Base-by-base conservation (phyloP, 1,140 invertebrate genomes). In the Musca domestica region DNA sequence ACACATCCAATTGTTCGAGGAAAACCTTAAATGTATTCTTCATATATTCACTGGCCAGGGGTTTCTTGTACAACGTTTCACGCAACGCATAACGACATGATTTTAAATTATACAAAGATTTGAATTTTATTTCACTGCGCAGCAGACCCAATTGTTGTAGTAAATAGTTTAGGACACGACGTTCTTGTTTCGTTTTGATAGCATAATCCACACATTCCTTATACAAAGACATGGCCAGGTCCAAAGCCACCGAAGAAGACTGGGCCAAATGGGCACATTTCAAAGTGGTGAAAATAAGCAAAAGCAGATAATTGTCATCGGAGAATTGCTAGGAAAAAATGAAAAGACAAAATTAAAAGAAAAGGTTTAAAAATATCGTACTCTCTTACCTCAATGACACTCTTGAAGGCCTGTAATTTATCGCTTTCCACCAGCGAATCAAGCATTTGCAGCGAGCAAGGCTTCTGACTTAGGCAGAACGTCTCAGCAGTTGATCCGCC, bases 71-170 rank as follows among this genome's bases (percentile, higher is more conserved):
- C 7, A 83, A 71, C 4, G 87, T 74, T 73, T 84, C 82, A 68
- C 87, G 83, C 2, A 90, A 72, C 2, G 85, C 87, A 71, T 83
- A 84, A 27, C 86, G 84, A 72, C 88, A 89, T 67, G 83, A 84
- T 47, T 87, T 84, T 14, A 88, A 71, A 74, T 89, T 85, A 83
- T 88, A 89, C 17, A 84, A 76, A 4, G 85, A 80, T 74, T 84
- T 86, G 30, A 81, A 83, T 10, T 87, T 86, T 72, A 88, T 84
- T 81, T 90, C 88, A 71, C 83, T 81, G 83, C 87, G 92, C 49
- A 93, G 83, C 17, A 93, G 81, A 23, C 89, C 90, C 66, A 92
- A 77, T 74, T 87, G 84, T 14, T 91, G 86, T 2, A 92, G 80
- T 20, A 92, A 76, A 64, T 83, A 82, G 74, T 93, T 92, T 67